Evolutionary conservation across 2,113 vertebrate genomes (phyloP).

Genomic region (Calyptomena viridis): DNA sequence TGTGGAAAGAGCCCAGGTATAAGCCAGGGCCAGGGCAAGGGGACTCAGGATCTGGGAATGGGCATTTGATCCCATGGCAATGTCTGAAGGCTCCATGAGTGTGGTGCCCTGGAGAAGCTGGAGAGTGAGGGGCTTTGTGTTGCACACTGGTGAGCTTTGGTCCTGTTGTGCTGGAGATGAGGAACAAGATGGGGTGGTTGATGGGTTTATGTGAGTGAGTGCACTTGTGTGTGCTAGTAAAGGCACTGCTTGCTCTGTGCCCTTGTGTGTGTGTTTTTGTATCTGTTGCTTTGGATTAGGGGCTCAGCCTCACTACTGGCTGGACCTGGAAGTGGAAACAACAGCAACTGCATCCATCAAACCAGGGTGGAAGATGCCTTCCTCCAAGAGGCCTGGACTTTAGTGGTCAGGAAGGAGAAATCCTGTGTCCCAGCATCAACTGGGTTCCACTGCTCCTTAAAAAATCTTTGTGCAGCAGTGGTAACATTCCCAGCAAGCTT

Average conservation of each 20-base stretch:
- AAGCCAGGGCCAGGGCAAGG: not conserved
- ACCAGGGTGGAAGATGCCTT: not conserved
- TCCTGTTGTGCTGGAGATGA: not conserved
- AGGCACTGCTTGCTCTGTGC: not conserved
- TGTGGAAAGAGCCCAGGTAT: not conserved
- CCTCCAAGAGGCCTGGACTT: not conserved
- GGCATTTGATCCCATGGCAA: rapidly evolving
- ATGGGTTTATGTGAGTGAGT: not conserved
- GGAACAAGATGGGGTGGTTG: not conserved
- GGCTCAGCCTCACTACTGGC: not conserved
- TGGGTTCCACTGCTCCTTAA: not conserved
- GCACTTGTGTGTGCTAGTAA: not conserved
- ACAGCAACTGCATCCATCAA: not conserved
- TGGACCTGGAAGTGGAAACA: not conserved
- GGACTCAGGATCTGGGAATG: not conserved
- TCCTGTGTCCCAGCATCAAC: rapidly evolving
- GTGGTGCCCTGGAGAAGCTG: not conserved
- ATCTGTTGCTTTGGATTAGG: not conserved
- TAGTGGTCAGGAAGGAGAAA: not conserved
- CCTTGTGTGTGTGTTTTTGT: not conserved
- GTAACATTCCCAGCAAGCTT: not conserved
- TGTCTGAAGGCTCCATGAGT: rapidly evolving
- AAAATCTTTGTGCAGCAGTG: not conserved
- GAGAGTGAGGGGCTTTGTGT: rapidly evolving
- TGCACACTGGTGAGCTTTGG: rapidly evolving